Conservation (phyloP, 2,797 vertebrate species). For the Sternotherus odoratus region DNA sequence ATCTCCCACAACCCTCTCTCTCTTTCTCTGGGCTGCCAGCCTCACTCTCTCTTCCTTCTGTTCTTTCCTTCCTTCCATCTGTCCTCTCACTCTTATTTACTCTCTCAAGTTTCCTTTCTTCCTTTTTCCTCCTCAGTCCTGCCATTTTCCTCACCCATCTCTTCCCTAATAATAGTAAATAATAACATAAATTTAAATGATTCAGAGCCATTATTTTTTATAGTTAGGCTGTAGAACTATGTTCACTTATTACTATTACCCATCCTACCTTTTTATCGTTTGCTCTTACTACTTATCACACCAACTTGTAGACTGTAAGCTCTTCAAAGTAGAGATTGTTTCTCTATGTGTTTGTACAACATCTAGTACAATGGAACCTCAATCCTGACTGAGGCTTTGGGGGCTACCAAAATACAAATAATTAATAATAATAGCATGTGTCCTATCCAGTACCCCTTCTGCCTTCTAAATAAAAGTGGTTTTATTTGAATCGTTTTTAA, state of each 20-base stretch:
- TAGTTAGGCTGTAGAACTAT: neutral
- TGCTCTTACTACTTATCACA: neutral
- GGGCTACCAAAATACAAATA: neutral
- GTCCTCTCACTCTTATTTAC: neutral
- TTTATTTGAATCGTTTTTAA: neutral
- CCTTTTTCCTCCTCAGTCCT: neutral
- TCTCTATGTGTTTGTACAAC: too few relatives aligned
- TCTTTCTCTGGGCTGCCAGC: neutral
- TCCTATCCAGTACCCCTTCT: neutral
- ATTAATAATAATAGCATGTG: neutral
- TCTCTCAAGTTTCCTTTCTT: neutral
- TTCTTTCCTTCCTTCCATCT: neutral
- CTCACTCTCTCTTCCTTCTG: neutral
- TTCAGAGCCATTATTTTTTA: neutral
- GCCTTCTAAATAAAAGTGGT: neutral
- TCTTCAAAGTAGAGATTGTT: neutral
- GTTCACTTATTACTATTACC: neutral
- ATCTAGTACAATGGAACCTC: too few relatives aligned
- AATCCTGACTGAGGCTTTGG: too few relatives aligned
- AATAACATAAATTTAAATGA: conserved; percentile 18
- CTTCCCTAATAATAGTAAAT: neutral
- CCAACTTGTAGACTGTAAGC: neutral
- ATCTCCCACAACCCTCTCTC: neutral
- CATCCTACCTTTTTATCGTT: neutral
- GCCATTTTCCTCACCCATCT: neutral